Evolutionary conservation across 2,888 invertebrate genomes (phyloP).

Genomic region (Carabus problematicus): DNA sequence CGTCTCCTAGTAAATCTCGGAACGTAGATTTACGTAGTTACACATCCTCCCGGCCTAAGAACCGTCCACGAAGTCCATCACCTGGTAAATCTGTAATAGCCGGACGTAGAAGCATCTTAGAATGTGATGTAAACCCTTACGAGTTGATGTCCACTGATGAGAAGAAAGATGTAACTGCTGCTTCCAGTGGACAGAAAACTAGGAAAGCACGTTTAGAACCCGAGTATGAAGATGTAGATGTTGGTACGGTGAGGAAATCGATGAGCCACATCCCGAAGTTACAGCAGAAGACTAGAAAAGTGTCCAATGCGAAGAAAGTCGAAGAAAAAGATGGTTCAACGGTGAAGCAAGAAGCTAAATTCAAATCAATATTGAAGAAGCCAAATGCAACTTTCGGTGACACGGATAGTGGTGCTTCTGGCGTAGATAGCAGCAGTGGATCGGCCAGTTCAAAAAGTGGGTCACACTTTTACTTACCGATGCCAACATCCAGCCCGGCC

Average conservation of each 20-base stretch:
- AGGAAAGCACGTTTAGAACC: not conserved
- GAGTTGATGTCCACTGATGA: conserved; percentile 70
- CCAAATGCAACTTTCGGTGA: conserved; percentile 57
- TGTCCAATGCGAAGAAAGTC: conserved; percentile 26
- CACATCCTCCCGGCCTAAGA: conserved; percentile 46
- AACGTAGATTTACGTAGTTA: conserved; percentile 42
- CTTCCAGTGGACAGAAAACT: conserved; percentile 10
- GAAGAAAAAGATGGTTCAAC: conserved; percentile 44
- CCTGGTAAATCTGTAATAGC: conserved; percentile 48
- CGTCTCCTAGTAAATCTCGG: conserved; percentile 55
- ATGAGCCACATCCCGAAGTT: conserved; percentile 35
- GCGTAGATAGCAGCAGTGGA: conserved; percentile 48
- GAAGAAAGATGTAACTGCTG: conserved; percentile 41
- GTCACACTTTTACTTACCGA: conserved; percentile 71
- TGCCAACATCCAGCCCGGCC: conserved; percentile 57
- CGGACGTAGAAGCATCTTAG: conserved; percentile 74
- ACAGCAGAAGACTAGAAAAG: conserved; percentile 17
- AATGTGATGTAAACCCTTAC: conserved; percentile 86
- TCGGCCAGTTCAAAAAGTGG: conserved; percentile 56
- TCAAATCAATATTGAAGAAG: conserved; percentile 67
- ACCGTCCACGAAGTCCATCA: conserved; percentile 37
- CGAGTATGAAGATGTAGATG: conserved; percentile 33
- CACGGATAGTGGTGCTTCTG: conserved; percentile 50
- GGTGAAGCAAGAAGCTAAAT: conserved; percentile 47
- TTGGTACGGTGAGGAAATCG: conserved; percentile 12